Base-by-base conservation (phyloP, 2,113 vertebrate genomes). In the Cephalophus harveyi region DNA sequence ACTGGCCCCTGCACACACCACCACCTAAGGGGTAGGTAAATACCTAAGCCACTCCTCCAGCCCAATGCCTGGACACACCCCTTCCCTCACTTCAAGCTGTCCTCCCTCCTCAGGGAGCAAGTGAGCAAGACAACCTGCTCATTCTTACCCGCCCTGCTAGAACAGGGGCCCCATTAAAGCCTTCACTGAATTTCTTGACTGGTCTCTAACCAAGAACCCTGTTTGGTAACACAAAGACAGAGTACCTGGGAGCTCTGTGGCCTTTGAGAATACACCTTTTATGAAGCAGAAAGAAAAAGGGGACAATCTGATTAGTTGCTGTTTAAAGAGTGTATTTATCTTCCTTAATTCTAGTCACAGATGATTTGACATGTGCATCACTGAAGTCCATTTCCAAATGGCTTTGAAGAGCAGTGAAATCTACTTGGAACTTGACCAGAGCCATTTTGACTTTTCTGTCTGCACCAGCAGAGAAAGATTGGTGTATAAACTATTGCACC, bases 321-420 rank as follows among this genome's bases (percentile, higher is more conserved):
- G 40, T 79, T 92, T 50, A 94, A 89, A 79, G 11, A 9, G 13
- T 28, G 1, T 82, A 89, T 94, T 94, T 97, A 62, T 93, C 94
- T 96, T 95, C 33, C 50, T 97, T 96, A 92, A 33, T 40, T 97
- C 82, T 94, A 86, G 43, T 88, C 27, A 64, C 76, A 94, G 59
- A 78, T 83, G 97, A 55, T 52, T 94, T 94, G 89, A 96, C 57
- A 95, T 94, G 89, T 74, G 28, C 89, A 76, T 97, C 79, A 85
- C 78, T 59, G 52, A 67, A 92, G 57, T 87, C 89, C 62, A 89
- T 95, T 93, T 97, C 48, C 71, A 89, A 84, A 57, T 78, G 40
- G 30, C 59, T 95, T 90, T 83, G 57, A 94, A 96, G n/a, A 95
- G 25, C 14, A 30, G 2, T 74, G 85, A 89, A 89, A 85, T 54